phyloP scores from a whole-genome alignment of 2,888 invertebrate species.

The Papilio elwesi region DNA sequence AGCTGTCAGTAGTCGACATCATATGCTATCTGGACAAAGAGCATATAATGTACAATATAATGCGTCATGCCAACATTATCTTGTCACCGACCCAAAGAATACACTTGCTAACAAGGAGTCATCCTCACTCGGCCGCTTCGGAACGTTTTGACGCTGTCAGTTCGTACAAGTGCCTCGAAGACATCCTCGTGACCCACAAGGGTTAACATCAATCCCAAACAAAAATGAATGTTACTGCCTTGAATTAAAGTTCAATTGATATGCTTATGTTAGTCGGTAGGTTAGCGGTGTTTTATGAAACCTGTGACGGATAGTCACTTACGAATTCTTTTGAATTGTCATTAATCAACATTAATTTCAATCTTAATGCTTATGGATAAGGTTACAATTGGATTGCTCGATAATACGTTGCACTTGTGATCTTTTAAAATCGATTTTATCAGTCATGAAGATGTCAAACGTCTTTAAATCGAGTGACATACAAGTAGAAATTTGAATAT shows the following conservation, averaged over 20 bases:
- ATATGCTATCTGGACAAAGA: conserved; percentile 39
- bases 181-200: conserved; percentile 61
- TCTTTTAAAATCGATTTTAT: conserved; percentile 48
- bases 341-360: conserved; percentile 39
- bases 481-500: conserved; percentile 69
- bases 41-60: conserved; percentile 41
- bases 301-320: conserved; percentile 70
- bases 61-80: conserved; percentile 61
- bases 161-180: conserved; percentile 65
- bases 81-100: conserved; percentile 66
- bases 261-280: conserved; percentile 45
- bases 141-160: conserved; percentile 76
- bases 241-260: conserved; percentile 45
- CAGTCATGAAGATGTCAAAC: conserved; percentile 77
- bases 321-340: conserved; percentile 73
- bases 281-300: conserved; percentile 55
- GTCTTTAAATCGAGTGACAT: conserved; percentile 73
- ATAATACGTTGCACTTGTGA: conserved; percentile 41
- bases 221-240: conserved; percentile 47
- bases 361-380: conserved; percentile 40
- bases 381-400: conserved; percentile 45
- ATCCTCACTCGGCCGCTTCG: conserved; percentile 74
- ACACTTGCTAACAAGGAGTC: conserved; percentile 76
- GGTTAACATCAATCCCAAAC: conserved; percentile 49
- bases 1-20: conserved; percentile 14